These are phyloP conservation scores for Mustelus asterias DNA, from an alignment of 2,113 vertebrate species.

Conservation along the genomic window DNA sequence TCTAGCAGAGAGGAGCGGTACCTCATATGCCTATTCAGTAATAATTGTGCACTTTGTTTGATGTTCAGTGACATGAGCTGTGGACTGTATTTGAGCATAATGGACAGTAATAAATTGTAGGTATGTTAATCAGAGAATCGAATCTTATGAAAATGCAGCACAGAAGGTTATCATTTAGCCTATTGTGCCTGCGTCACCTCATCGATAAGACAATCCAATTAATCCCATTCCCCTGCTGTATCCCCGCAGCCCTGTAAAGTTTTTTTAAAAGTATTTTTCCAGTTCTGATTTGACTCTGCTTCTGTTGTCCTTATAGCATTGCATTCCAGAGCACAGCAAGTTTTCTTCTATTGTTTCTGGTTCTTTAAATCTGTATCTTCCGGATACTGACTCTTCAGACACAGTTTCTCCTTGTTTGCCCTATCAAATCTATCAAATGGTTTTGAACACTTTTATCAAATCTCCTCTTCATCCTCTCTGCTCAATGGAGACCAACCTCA, in stretches of 20 bases:
- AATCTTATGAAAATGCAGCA: background rate
- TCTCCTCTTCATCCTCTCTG: background rate
- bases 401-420: background rate
- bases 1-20: too few relatives aligned
- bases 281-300: background rate
- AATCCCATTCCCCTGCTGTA: background rate
- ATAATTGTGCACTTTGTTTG: background rate
- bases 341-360: background rate
- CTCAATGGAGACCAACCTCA: background rate
- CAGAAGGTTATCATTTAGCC: background rate
- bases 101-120: background rate
- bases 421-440: background rate
- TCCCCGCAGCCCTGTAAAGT: background rate
- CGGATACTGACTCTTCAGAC: too few relatives aligned
- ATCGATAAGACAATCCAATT: background rate
- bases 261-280: background rate
- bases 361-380: background rate
- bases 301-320: background rate
- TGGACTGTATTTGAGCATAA: background rate
- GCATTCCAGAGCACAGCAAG: background rate
- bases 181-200: background rate
- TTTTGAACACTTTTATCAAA: background rate
- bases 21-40: background rate
- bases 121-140: background rate
- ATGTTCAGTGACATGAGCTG: background rate